Conservation (phyloP, 2,113 vertebrate genomes). For the Stigmatopora argus region DNA sequence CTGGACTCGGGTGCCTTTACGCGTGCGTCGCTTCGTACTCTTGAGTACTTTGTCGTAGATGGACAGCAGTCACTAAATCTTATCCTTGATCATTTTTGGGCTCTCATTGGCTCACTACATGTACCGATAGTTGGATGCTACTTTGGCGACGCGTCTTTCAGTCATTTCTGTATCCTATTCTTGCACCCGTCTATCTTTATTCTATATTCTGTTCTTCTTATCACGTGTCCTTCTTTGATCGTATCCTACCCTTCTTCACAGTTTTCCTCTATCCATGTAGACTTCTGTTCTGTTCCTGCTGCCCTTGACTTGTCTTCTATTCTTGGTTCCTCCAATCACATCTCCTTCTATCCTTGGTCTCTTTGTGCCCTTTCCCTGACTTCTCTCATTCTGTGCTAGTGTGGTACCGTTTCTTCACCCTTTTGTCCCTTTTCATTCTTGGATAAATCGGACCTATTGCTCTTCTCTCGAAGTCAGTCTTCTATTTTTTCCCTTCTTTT, state of each 20-base stretch:
- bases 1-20: background rate
- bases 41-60: constrained; percentile 55
- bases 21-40: constrained; percentile 38
- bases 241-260: background rate
- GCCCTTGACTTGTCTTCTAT: background rate
- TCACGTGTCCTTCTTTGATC: constrained; percentile 8
- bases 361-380: too few relatives aligned
- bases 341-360: background rate
- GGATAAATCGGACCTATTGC: background rate
- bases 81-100: constrained; percentile 20
- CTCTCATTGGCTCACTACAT: constrained; percentile 9
- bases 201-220: constrained; percentile 5
- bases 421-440: background rate
- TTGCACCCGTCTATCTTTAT: background rate
- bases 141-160: too few relatives aligned
- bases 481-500: background rate
- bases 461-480: background rate
- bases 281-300: background rate
- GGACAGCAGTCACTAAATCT: constrained; percentile 45
- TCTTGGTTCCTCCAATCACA: background rate
- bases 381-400: background rate
- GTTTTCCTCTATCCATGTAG: background rate
- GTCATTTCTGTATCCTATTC: too few relatives aligned
- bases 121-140: too few relatives aligned
- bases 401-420: background rate